phyloP scores from a whole-genome alignment of 2,113 vertebrate genomes.

The Microcebus tavaratra region DNA sequence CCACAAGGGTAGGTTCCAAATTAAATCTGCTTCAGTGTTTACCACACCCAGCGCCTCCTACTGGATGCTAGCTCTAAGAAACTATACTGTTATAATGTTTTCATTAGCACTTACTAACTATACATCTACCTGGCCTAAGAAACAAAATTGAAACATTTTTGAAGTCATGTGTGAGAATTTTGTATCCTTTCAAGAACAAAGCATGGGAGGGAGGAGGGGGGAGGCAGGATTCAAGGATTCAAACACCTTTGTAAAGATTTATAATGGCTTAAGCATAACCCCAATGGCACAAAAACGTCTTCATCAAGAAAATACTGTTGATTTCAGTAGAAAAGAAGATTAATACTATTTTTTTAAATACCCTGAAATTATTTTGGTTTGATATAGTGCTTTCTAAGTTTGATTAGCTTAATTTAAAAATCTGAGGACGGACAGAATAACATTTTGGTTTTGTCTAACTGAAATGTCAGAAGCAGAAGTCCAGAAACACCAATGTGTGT shows the following conservation, averaged over 20 bases:
- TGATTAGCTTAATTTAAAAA: constrained; percentile 19
- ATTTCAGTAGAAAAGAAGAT: constrained; percentile 40
- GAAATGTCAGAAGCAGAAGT: not conserved
- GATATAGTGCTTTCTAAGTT: constrained; percentile 17
- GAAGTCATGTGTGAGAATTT: not conserved
- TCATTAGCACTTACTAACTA: not conserved
- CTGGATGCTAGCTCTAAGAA: not conserved
- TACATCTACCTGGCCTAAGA: not conserved
- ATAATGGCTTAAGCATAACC: not conserved
- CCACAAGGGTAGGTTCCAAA: not conserved
- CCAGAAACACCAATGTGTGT: not conserved
- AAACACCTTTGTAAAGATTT: not conserved
- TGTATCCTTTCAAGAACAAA: not conserved
- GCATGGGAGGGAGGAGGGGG: not conserved
- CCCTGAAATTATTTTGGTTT: not conserved
- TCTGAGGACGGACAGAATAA: constrained; percentile 17
- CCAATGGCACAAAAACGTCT: not conserved
- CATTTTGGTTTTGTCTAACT: not conserved
- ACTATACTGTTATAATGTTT: not conserved
- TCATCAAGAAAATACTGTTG: not conserved
- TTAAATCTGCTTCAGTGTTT: not conserved
- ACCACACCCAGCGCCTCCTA: not conserved
- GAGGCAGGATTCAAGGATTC: not conserved
- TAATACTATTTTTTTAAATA: not conserved
- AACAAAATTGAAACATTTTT: constrained; percentile 29